Evolutionary conservation across 2,113 vertebrate genomes (phyloP).

Genomic region (Crypturellus undulatus): DNA sequence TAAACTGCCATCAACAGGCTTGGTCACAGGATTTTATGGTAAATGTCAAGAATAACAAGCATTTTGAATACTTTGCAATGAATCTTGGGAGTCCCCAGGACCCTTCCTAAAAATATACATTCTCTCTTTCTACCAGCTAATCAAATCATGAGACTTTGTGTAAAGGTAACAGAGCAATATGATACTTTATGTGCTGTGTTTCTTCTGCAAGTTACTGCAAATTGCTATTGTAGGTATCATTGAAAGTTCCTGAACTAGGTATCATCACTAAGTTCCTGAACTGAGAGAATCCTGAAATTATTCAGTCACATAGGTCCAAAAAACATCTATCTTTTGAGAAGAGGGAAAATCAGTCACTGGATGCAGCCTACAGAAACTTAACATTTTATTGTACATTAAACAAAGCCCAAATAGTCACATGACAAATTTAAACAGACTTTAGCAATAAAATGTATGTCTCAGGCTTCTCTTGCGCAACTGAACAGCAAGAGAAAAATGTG

Average conservation of each 20-base stretch:
- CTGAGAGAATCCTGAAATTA: slow-evolving; percentile 9
- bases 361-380: slow-evolving; percentile 3
- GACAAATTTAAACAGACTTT: slow-evolving; percentile 63
- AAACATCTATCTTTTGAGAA: neutral
- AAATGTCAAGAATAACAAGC: neutral
- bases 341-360: neutral
- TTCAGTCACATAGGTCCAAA: neutral
- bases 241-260: slow-evolving; percentile 9
- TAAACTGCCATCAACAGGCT: neutral
- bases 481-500: slow-evolving; percentile 9
- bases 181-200: neutral
- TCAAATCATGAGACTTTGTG: neutral
- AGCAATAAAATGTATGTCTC: slow-evolving; percentile 36
- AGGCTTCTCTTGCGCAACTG: slow-evolving; percentile 26
- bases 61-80: neutral
- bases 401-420: slow-evolving; percentile 51
- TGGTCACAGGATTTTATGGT: neutral
- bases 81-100: neutral
- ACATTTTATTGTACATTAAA: slow-evolving; percentile 53
- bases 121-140: neutral
- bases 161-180: neutral
- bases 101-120: neutral
- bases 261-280: slow-evolving; percentile 1
- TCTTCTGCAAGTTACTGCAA: slow-evolving; percentile 1
- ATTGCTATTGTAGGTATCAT: slow-evolving; percentile 7